phyloP scores from a whole-genome alignment of 2,797 vertebrate genomes.

The Macroramphosus scolopax region DNA sequence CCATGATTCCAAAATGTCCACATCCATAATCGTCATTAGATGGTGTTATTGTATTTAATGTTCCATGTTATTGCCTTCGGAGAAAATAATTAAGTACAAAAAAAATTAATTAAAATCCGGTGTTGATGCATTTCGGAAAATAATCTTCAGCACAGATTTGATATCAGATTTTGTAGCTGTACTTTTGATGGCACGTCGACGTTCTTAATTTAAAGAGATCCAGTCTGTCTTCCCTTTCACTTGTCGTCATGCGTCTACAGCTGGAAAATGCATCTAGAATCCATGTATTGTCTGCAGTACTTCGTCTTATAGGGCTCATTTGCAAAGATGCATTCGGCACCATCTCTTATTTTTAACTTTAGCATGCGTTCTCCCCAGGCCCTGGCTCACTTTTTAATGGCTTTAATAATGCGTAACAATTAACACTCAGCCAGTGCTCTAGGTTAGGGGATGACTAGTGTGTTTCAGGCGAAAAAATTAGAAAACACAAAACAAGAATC shows the following conservation, averaged over 20 bases:
- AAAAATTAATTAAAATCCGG: no score
- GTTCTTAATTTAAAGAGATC: no score
- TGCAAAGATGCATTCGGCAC: conserved; percentile 46
- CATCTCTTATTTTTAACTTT: conserved; percentile 54
- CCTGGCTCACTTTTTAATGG: conserved; percentile 70
- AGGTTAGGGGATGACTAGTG: conserved; percentile 60
- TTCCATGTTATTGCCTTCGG: no score
- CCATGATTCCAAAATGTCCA: no score
- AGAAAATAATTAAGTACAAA: no score
- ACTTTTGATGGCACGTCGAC: no score
- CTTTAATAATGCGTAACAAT: conserved; percentile 74
- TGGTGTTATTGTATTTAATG: no score
- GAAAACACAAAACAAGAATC: conserved; percentile 66
- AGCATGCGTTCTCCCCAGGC: conserved; percentile 55
- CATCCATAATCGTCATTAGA: no score
- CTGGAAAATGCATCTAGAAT: conserved; percentile 27
- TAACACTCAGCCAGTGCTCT: conserved; percentile 68
- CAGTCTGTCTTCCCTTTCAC: neutral
- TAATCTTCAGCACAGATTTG: no score
- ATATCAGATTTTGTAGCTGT: no score
- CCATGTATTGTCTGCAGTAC: conserved; percentile 11
- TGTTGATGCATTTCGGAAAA: no score
- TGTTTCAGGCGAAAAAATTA: conserved; percentile 73
- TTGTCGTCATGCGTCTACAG: conserved; percentile 2
- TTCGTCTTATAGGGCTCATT: conserved; percentile 31